Evolutionary conservation across 2,888 invertebrate genomes (phyloP).

Genomic region (Melanostoma mellinum): DNA sequence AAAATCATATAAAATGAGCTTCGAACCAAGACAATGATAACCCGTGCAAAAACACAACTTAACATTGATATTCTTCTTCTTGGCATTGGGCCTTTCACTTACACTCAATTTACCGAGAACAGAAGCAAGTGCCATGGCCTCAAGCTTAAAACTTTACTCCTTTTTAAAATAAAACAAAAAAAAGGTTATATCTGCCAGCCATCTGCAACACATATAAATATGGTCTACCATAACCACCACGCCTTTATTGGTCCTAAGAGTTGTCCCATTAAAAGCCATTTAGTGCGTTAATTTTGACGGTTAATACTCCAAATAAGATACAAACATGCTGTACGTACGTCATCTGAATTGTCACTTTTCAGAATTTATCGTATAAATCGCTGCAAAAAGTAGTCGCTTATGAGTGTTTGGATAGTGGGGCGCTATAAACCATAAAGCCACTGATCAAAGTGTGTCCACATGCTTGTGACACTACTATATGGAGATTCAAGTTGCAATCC

Average conservation of each 20-base stretch:
- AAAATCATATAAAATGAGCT: too few relatives aligned
- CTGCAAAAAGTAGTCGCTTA: conserved; percentile 27
- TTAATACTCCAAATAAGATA: conserved; percentile 45
- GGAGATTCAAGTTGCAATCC: conserved; percentile 12
- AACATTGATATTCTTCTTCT: too few relatives aligned
- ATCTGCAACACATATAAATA: neutral
- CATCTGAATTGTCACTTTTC: conserved; percentile 48
- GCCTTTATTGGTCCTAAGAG: conserved; percentile 48
- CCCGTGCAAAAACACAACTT: too few relatives aligned
- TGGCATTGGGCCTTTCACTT: too few relatives aligned
- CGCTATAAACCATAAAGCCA: neutral
- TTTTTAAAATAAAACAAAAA: neutral
- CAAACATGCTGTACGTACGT: conserved; percentile 11
- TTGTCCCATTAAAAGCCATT: conserved; percentile 66
- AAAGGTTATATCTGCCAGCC: conserved; percentile 21
- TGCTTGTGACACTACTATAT: conserved; percentile 2
- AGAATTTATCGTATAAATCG: conserved; percentile 51
- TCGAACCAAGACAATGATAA: too few relatives aligned
- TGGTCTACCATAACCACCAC: conserved; percentile 29
- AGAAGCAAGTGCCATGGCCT: too few relatives aligned
- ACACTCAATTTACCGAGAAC: too few relatives aligned
- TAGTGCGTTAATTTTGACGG: conserved; percentile 54
- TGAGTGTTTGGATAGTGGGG: conserved; percentile 16
- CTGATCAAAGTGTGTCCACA: neutral
- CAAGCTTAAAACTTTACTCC: too few relatives aligned